Percentiles rank a stretch among this genome's conserved stretches.
Conservation (phyloP, 2,113 vertebrate species). For the Perccottus glenii region DNA sequence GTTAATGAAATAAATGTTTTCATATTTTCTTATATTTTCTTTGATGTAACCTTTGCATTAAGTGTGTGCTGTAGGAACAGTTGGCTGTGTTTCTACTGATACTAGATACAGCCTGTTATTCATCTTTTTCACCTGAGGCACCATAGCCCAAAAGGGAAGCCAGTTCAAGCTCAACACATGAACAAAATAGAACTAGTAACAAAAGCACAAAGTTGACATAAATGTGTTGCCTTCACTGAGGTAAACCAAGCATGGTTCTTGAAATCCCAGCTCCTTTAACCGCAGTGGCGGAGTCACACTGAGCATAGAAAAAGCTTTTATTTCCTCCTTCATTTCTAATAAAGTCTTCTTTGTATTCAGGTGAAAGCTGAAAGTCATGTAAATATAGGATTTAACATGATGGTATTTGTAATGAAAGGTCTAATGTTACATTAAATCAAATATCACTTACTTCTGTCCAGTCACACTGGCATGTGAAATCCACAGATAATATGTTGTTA, state of each 20-base stretch:
- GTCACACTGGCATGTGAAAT: conserved; percentile 19
- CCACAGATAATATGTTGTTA: conserved; percentile 32
- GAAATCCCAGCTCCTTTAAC: conserved; percentile 23
- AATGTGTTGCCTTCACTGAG: conserved; percentile 42
- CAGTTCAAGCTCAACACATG: no score
- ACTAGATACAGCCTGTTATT: no score
- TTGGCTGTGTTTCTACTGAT: no score
- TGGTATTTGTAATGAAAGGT: not conserved
- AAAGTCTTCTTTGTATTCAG: conserved; percentile 35
- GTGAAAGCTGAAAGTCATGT: conserved; percentile 38
- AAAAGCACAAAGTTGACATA: not conserved
- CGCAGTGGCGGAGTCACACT: conserved; percentile 48
- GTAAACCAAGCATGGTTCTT: conserved; percentile 21
- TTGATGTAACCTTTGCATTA: no score
- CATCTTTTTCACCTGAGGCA: not conserved
- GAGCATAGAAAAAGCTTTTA: conserved; percentile 32
- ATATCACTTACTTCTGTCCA: conserved; percentile 42
- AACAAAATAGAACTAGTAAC: not conserved
- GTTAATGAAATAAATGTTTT: no score
- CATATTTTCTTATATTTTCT: no score
- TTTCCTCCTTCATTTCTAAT: conserved; percentile 32
- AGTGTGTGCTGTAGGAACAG: no score
- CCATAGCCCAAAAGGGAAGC: no score
- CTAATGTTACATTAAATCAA: not conserved
- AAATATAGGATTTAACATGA: not conserved